A percentile compares a stretch with the other conserved stretches of the same genome.
Evolutionary conservation across 2,888 invertebrate species (phyloP).

Genomic region (Hirtodrosophila cameraria): DNA sequence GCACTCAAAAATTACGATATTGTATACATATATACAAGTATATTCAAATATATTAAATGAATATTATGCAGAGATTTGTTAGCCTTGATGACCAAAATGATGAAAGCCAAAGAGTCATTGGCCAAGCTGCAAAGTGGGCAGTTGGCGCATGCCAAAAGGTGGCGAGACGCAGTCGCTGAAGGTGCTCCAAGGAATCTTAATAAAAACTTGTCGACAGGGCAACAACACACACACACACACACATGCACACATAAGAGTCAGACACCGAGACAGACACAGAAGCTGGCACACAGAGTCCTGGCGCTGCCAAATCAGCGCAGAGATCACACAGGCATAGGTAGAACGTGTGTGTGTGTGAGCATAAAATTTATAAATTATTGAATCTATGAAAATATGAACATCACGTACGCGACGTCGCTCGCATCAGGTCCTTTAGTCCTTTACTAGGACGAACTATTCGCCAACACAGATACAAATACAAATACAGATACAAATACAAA

Average conservation of each 20-base stretch:
- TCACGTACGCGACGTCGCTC: constrained; percentile 65
- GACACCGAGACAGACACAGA: constrained; percentile 5
- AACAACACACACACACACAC: constrained; percentile 19
- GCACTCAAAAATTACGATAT: no score
- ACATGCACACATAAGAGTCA: constrained; percentile 13
- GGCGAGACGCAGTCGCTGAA: constrained; percentile 18
- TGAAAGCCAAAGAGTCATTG: constrained; percentile 18
- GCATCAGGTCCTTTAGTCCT: constrained; percentile 28
- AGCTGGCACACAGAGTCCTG: constrained; percentile 7
- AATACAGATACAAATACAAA: constrained; percentile 18
- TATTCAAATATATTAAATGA: constrained; percentile 1
- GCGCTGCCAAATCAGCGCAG: constrained; percentile 63
- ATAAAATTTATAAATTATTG: constrained; percentile 78
- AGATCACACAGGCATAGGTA: constrained; percentile 51
- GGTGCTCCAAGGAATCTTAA: constrained; percentile 62
- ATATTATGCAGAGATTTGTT: constrained; percentile 13
- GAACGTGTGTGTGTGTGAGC: constrained; percentile 39
- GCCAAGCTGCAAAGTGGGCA: constrained; percentile 14
- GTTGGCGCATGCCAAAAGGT: background rate
- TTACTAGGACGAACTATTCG: constrained; percentile 48
- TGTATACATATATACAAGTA: no score
- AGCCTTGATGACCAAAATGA: constrained; percentile 3
- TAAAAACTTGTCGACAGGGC: constrained; percentile 62
- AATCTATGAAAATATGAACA: constrained; percentile 78
- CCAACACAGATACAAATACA: constrained; percentile 23